Conservation (phyloP, 35 echinoderm and acorn worm genomes). For the Ptychodera flava region DNA sequence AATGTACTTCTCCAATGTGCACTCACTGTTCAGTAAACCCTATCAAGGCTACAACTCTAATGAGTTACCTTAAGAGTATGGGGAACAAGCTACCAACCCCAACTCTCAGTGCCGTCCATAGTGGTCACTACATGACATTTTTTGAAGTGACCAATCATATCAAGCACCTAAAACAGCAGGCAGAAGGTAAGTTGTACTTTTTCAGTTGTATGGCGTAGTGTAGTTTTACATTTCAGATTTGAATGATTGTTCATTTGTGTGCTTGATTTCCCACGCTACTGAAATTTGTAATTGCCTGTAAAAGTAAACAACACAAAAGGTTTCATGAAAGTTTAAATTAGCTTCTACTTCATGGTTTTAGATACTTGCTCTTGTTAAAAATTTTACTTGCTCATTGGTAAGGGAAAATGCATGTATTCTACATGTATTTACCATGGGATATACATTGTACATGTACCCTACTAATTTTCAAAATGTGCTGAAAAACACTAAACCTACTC, state of each 20-base stretch:
- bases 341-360: not conserved
- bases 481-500: not conserved
- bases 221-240: not conserved
- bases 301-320: not conserved
- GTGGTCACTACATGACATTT: not conserved
- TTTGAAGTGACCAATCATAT: not conserved
- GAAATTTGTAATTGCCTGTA: not conserved
- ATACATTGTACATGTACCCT: not conserved
- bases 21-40: not conserved
- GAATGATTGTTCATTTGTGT: not conserved
- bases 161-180: not conserved
- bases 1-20: not conserved
- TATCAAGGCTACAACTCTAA: slow-evolving; percentile 1
- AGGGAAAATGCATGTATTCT: not conserved
- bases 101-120: not conserved
- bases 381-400: not conserved
- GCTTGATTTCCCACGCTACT: not conserved
- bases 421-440: not conserved
- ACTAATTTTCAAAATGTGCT: not conserved
- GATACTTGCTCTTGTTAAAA: not conserved
- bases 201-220: not conserved
- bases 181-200: not conserved
- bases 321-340: not conserved
- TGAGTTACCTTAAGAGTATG: not conserved
- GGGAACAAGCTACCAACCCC: not conserved